These are phyloP conservation scores for Molanna angustata DNA, from an alignment of 2,888 invertebrate genomes.

Conservation along the genomic window DNA sequence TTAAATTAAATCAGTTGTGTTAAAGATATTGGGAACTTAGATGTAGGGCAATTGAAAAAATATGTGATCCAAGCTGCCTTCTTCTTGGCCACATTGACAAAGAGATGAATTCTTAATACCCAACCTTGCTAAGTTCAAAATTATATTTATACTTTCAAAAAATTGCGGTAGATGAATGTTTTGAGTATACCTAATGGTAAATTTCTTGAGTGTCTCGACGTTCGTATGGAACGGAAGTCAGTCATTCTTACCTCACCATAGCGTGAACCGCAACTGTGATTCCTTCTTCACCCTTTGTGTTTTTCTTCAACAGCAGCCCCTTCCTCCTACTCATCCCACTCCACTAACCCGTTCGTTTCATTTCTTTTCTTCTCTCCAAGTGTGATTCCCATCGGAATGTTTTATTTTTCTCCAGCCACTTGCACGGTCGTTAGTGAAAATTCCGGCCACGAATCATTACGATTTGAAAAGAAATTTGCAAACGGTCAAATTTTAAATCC, in stretches of 20 bases:
- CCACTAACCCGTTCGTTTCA: too few species aligned
- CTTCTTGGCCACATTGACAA: too few species aligned
- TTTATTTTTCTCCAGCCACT: slow-evolving; percentile 17
- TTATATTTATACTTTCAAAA: too few species aligned
- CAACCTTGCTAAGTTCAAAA: too few species aligned
- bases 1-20: too few species aligned
- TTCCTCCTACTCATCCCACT: too few species aligned
- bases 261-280: slow-evolving; percentile 33
- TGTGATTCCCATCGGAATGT: slow-evolving; percentile 5
- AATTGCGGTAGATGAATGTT: too few species aligned
- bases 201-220: neutral
- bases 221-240: neutral
- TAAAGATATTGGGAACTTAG: too few species aligned
- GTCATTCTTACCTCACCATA: slow-evolving; percentile 20
- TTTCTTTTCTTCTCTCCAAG: slow-evolving; percentile 1
- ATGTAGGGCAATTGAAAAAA: too few species aligned
- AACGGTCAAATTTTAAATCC: slow-evolving; percentile 8
- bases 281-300: slow-evolving; percentile 33
- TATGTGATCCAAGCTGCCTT: too few species aligned
- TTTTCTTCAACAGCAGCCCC: slow-evolving; percentile 20
- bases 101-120: too few species aligned
- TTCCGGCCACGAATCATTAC: slow-evolving; percentile 20
- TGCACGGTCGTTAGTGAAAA: slow-evolving; percentile 21
- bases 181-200: too few species aligned
- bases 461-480: slow-evolving; percentile 13